Base-by-base conservation (phyloP, 2,113 vertebrate species). In the Polypterus bichir region DNA sequence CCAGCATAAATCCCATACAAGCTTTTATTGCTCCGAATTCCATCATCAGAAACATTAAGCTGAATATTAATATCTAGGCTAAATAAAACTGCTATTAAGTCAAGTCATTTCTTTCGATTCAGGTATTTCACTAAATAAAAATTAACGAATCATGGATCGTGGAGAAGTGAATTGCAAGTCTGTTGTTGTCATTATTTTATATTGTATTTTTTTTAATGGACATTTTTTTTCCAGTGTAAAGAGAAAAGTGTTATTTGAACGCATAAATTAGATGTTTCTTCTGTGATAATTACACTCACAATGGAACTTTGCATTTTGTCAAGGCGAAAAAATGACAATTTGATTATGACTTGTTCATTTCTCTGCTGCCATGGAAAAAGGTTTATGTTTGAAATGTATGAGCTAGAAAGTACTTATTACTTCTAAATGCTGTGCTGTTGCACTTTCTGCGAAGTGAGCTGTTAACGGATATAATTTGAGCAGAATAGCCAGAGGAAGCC, bases 381-480 rank as follows among this genome's bases (percentile, higher is more conserved):
- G 88, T 93, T 95, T 90, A 86, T 89, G 89, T 91, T 89, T 90
- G 90, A 93, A 92, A 92, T 88, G 84, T 92, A 92, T 89, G 83
- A 82, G 85, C 86, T 86, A 88, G 86, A 90, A 92, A 90, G 92
- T 93, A 91, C 91, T 93, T 92, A 94, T 94, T 93, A 89, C 90
- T 90, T 89, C 87, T 93, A 94, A 97, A 93, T 84, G 90, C 90
- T 88, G 79, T 72, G 87, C 88, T 89, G 90, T 88, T 91, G 93
- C 89, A 88, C 89, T 87, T 91, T 86, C 87, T 89, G 92, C 90
- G 96, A 93, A 95, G 93, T 91, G 92, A 94, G 93, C 92, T 92
- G 92, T 96, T 95, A 97, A 92, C 92, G 85, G 91, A 94, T 92
- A 95, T 92, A 92, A 95, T 97, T 92, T 98, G 93, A 87, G 83